Percentiles rank a stretch among this genome's conserved stretches.
phyloP scores from a whole-genome alignment of 2,888 invertebrate genomes.

The Noctuana brunneofusca region DNA sequence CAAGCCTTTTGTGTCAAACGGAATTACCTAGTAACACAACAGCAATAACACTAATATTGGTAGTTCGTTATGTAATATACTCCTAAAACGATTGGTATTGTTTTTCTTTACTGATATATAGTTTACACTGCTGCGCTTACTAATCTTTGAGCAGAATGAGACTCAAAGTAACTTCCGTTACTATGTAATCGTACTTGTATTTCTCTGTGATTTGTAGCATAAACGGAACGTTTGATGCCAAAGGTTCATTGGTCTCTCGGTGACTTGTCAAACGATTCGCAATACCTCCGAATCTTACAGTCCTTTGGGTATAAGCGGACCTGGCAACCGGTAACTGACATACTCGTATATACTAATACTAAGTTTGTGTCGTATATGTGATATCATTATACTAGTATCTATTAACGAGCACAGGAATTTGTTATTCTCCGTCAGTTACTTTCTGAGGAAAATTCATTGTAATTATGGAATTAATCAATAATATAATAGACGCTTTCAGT shows the following conservation, averaged over 20 bases:
- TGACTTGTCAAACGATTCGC: not conserved
- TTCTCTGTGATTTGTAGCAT: slow-evolving; percentile 1
- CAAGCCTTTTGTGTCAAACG: not conserved
- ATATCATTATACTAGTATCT: not conserved
- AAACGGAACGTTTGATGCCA: not conserved
- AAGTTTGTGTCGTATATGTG: not conserved
- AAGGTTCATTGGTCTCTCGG: not conserved
- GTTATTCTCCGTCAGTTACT: not conserved
- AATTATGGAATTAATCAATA: too few species aligned
- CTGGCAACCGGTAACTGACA: not conserved
- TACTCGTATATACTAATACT: too few species aligned
- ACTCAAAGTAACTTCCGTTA: not conserved
- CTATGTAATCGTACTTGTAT: not conserved
- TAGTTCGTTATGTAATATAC: not conserved
- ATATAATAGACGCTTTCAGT: too few species aligned
- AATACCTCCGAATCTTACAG: not conserved
- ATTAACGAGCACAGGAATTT: not conserved
- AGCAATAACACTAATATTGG: not conserved
- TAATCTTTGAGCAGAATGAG: not conserved
- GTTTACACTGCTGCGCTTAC: not conserved
- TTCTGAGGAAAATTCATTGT: too few species aligned
- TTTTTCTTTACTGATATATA: not conserved
- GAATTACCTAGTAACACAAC: slow-evolving; percentile 1
- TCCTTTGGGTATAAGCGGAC: not conserved
- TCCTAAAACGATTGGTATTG: not conserved